These are phyloP conservation scores for Trematomus bernacchii DNA, from an alignment of 2,797 vertebrate species.

Conservation along the genomic window DNA sequence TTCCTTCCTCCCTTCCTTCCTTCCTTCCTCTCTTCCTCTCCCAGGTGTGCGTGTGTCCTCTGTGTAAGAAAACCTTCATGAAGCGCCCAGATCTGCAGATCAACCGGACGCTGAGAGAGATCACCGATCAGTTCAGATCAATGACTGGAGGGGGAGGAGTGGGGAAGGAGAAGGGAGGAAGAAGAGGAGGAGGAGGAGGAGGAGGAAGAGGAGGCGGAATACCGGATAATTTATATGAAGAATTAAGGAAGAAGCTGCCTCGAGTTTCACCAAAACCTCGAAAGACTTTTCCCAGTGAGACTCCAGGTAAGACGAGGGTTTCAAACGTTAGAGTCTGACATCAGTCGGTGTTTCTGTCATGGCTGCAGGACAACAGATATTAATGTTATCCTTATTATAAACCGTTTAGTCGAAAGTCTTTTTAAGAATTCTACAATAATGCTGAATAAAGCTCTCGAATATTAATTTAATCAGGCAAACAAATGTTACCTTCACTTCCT, in stretches of 20 bases:
- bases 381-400: no score
- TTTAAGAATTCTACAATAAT: no score
- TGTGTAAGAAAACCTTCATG: constrained; percentile 81
- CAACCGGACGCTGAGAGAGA: constrained; percentile 85
- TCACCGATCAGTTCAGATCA: constrained; percentile 82
- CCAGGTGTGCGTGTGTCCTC: constrained; percentile 82
- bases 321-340: no score
- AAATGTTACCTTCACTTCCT: no score
- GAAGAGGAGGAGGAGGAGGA: constrained; percentile 23
- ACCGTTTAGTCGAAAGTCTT: no score
- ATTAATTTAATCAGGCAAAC: no score
- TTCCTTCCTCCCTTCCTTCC: background rate
- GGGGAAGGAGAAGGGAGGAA: background rate
- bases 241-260: constrained; percentile 61
- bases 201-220: background rate
- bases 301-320: constrained; percentile 9
- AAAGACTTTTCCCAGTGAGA: accelerated
- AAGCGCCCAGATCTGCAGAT: constrained; percentile 80
- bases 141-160: constrained; percentile 43
- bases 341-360: background rate
- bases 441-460: no score
- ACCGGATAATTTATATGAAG: constrained; percentile 34
- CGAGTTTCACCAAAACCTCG: background rate
- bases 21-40: background rate
- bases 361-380: no score